Evolutionary conservation across 2,888 invertebrate genomes (phyloP).

Genomic region (Prostheceraeus crozeri): DNA sequence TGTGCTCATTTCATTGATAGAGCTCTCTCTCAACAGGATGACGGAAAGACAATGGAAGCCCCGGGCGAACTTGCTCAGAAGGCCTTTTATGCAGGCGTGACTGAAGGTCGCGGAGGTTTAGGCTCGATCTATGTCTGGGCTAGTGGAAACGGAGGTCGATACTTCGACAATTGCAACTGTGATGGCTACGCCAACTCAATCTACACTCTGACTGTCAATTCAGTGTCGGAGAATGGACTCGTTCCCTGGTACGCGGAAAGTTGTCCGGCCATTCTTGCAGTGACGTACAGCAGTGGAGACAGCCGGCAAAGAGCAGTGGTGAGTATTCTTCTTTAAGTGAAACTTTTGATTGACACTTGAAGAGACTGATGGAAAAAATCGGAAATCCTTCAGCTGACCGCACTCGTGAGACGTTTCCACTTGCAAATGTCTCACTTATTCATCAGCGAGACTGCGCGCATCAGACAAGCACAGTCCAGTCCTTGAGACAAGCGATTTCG

Average conservation of each 20-base stretch:
- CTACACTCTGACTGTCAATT: constrained; percentile 92
- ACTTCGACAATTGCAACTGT: constrained; percentile 83
- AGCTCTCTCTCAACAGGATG: too few species aligned
- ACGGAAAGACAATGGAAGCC: constrained; percentile 93
- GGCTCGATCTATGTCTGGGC: constrained; percentile 99
- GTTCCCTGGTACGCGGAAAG: constrained; percentile 88
- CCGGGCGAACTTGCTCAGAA: constrained; percentile 87
- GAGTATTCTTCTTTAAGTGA: too few species aligned
- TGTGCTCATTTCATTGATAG: too few species aligned
- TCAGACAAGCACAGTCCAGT: too few species aligned
- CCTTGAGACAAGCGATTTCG: too few species aligned
- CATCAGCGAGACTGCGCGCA: too few species aligned
- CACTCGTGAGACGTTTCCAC: too few species aligned
- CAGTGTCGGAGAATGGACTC: constrained; percentile 64
- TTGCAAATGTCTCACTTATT: too few species aligned
- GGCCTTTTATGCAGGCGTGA: constrained; percentile 83
- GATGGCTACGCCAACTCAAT: constrained; percentile 99
- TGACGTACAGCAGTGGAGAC: constrained; percentile 93
- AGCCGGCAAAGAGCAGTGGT: constrained; percentile 64
- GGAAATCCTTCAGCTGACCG: too few species aligned
- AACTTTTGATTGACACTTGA: too few species aligned
- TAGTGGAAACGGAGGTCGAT: constrained; percentile 90
- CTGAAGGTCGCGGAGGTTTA: constrained; percentile 76
- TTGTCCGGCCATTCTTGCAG: constrained; percentile 91
- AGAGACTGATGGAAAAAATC: too few species aligned